Conservation (phyloP, 2,797 vertebrate species). For the Anguilla pacifica region DNA sequence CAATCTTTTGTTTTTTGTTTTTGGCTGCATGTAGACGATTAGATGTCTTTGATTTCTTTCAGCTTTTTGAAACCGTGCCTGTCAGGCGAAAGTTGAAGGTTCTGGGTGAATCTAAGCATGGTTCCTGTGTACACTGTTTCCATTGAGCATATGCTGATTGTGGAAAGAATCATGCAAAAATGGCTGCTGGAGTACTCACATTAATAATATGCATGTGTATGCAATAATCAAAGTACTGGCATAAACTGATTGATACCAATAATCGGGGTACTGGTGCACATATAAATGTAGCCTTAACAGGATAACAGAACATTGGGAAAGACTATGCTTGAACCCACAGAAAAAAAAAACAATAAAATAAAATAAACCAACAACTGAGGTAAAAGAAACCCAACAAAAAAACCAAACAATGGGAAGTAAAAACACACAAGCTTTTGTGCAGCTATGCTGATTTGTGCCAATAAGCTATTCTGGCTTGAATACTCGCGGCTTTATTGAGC, state of each 20-base stretch:
- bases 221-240: neutral
- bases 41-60: no score
- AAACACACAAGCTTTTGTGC: conserved; percentile 32
- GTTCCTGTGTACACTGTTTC: neutral
- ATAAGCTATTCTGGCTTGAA: conserved; percentile 32
- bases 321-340: no score
- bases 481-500: conserved; percentile 48
- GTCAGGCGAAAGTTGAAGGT: neutral
- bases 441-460: conserved; percentile 34
- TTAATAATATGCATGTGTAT: neutral
- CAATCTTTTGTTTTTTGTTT: no score
- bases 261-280: neutral
- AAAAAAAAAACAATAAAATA: no score
- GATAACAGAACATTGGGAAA: neutral
- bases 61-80: neutral
- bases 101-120: neutral
- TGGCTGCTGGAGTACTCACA: neutral
- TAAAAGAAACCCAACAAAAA: no score
- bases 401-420: neutral
- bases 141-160: neutral
- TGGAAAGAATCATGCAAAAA: neutral
- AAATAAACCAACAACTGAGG: no score
- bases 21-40: no score
- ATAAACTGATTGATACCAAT: neutral
- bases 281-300: neutral